phyloP scores from a whole-genome alignment of 1,140 invertebrate species.

The Anoplolepis gracilipes region DNA sequence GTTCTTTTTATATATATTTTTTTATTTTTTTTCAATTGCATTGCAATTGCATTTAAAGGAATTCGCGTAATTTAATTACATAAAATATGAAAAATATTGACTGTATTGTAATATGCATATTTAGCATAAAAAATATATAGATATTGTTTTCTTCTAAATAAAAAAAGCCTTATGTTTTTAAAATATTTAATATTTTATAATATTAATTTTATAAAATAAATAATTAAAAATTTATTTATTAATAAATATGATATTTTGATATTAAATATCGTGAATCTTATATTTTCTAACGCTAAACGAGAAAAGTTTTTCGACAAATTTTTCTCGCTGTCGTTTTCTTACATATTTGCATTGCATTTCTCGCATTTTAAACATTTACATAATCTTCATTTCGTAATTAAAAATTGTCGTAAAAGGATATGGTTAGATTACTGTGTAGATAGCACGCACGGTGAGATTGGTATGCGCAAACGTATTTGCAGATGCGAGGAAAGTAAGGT shows the following conservation, averaged over 20 bases:
- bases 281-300: background rate
- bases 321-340: background rate
- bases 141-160: background rate
- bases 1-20: background rate
- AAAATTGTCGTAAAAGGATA: background rate
- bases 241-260: background rate
- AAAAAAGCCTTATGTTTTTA: no score
- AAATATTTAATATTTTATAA: no score
- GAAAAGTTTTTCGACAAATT: background rate
- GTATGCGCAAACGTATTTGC: background rate
- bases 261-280: background rate
- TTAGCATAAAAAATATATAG: background rate
- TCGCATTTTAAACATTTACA: background rate
- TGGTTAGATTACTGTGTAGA: background rate
- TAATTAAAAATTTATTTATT: no score
- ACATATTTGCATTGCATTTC: background rate
- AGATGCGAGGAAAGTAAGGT: constrained; percentile 4
- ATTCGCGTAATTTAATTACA: background rate
- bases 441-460: background rate
- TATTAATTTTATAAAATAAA: no score
- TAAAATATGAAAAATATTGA: background rate
- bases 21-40: no score
- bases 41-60: background rate
- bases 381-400: constrained; percentile 24
- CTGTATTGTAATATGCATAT: no score